Base-by-base conservation (phyloP, 2,888 invertebrate genomes). In the Ptilodon capucinus region DNA sequence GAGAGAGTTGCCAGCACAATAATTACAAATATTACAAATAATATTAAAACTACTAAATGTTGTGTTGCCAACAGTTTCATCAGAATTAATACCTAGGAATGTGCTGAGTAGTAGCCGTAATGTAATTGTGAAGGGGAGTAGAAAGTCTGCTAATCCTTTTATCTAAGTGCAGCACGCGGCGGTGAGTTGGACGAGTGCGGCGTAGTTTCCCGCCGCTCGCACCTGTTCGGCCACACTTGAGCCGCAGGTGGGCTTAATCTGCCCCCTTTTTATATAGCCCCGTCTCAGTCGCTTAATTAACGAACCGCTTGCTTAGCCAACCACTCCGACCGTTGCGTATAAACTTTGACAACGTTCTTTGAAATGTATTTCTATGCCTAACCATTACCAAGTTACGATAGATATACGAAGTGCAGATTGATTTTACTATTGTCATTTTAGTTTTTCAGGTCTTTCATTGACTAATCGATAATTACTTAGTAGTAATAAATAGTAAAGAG, bases 81-180 rank as follows among this genome's bases (percentile, higher is more conserved):
- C 32, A 18, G 40, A 40, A 42, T 42, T 52, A 51, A 48, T 42
- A 45, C 23, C 39, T 42, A 47, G 51, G 42, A 55, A 60, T 56
- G 49, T 58, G 51, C 54, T 46, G 59, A 64, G 57, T 61, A 50
- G 57, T 65, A 60, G 68, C 68, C 60, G 64, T 69, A 68, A 67
- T 66, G 70, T 72, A 70, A 76, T 77, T 74, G 60, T 63, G 73
- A 69, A 75, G 66, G 73, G 63, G 71, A 71, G 70, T 66, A 77
- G 79, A 76, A 79, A 81, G 75, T 75, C 73, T 79, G 76, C 65
- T 84, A 85, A 85, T 84, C 85, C 85, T 74, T 84, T 84, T 86
- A 86, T 86, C 86, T 80, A 71, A 77, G 76, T 72, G 74, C 72
- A 80, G 78, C 86, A 85, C 80, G 72, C 84, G 79, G 76, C 57